phyloP scores from a whole-genome alignment of 2,888 invertebrate genomes.

The Netelia virgata region DNA sequence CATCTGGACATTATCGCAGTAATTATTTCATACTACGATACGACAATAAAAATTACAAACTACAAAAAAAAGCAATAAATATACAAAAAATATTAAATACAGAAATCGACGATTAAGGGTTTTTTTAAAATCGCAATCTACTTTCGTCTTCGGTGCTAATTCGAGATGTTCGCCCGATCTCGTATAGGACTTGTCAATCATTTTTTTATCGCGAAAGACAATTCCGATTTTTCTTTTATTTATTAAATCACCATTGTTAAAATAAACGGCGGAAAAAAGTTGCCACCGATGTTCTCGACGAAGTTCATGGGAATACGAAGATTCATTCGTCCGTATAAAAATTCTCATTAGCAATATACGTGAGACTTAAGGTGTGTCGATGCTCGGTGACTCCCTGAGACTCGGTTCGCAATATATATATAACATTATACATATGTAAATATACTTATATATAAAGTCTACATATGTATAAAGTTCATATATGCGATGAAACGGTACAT shows the following conservation, averaged over 20 bases:
- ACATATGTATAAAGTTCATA: constrained; percentile 2
- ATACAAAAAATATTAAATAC: constrained; percentile 12
- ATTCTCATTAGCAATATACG: constrained; percentile 28
- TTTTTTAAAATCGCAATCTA: not conserved
- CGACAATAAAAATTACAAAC: no score
- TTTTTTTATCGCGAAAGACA: not conserved
- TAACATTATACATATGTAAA: not conserved
- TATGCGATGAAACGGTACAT: constrained; percentile 43
- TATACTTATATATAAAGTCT: not conserved
- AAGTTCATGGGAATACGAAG: not conserved
- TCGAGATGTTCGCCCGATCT: not conserved
- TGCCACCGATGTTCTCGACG: not conserved
- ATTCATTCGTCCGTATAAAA: not conserved
- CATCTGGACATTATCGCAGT: no score
- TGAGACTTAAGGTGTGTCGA: constrained; percentile 1
- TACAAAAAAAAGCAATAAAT: not conserved
- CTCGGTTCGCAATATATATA: not conserved
- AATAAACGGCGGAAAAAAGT: constrained; percentile 14
- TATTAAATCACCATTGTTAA: constrained; percentile 23
- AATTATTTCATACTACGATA: no score
- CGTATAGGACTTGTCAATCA: constrained; percentile 3
- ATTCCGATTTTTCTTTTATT: not conserved
- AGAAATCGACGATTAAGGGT: constrained; percentile 41
- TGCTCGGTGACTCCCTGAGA: not conserved
- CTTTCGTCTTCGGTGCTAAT: constrained; percentile 17